phyloP scores from a whole-genome alignment of 2,797 vertebrate species.

The Chiloscyllium punctatum region DNA sequence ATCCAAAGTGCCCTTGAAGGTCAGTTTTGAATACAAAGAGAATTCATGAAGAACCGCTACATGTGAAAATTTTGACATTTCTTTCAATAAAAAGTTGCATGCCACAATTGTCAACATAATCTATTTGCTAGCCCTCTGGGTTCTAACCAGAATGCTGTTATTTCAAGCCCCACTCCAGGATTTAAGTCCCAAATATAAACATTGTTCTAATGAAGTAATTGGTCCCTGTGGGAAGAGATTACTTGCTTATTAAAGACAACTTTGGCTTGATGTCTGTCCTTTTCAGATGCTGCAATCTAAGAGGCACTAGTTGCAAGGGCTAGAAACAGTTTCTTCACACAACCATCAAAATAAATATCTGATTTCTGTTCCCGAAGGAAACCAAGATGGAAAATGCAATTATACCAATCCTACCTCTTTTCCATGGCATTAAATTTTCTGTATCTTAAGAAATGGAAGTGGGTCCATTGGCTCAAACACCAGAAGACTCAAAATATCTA shows the following conservation, averaged over 20 bases:
- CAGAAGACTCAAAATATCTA: not conserved
- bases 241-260: not conserved
- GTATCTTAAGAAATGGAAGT: not conserved
- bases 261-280: not conserved
- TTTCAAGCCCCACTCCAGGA: not conserved
- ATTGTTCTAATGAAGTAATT: not conserved
- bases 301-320: not conserved
- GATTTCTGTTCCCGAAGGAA: not conserved
- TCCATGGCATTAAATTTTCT: not conserved
- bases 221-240: not conserved
- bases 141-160: not conserved
- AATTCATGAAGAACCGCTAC: not conserved
- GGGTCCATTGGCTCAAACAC: not conserved
- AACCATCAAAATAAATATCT: not conserved
- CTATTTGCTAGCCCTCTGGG: not conserved
- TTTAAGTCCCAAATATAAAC: not conserved
- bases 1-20: not conserved
- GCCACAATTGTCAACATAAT: not conserved
- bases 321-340: not conserved
- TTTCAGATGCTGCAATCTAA: not conserved
- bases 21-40: not conserved
- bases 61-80: not conserved
- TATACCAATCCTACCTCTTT: not conserved
- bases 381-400: not conserved
- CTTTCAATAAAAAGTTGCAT: not conserved